A percentile compares a stretch with the other conserved stretches of the same genome.
These are phyloP conservation scores for Drosophila melanogaster DNA, from an alignment of 1,140 invertebrate genomes.

Conservation along the genomic window DNA sequence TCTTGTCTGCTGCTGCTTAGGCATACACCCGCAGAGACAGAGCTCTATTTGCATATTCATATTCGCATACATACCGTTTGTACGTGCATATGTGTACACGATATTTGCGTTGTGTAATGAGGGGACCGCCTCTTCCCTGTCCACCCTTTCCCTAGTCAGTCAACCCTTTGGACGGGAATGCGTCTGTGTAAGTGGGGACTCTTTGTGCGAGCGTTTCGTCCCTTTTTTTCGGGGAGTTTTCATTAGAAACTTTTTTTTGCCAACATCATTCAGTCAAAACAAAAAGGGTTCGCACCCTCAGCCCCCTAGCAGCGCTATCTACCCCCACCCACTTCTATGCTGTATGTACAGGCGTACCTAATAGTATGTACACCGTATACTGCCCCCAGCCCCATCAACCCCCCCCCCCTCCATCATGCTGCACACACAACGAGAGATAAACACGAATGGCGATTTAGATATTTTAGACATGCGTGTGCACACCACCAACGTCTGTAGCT, in stretches of 20 bases:
- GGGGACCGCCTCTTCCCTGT: conserved; percentile 1
- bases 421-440: conserved; percentile 51
- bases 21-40: conserved; percentile 50
- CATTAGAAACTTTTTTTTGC: conserved; percentile 71
- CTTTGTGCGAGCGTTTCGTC: conserved; percentile 10
- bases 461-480: conserved; percentile 69
- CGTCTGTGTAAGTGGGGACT: conserved; percentile 46
- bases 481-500: conserved; percentile 42
- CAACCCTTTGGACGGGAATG: conserved; percentile 32
- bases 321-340: neutral
- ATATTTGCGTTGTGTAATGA: conserved; percentile 63
- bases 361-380: conserved; percentile 31
- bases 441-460: conserved; percentile 69
- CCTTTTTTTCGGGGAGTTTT: conserved; percentile 62
- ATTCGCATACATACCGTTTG: conserved; percentile 16
- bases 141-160: neutral
- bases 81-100: conserved; percentile 8
- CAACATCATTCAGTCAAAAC: conserved; percentile 62
- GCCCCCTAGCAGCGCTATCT: neutral
- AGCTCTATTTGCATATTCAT: conserved; percentile 74
- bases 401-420: neutral
- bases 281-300: conserved; percentile 65
- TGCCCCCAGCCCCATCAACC: neutral
- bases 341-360: conserved; percentile 14
- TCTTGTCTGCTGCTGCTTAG: conserved; percentile 53